These are phyloP conservation scores for Pachycephus smyrnensis DNA, from an alignment of 2,888 invertebrate genomes.

Conservation along the genomic window DNA sequence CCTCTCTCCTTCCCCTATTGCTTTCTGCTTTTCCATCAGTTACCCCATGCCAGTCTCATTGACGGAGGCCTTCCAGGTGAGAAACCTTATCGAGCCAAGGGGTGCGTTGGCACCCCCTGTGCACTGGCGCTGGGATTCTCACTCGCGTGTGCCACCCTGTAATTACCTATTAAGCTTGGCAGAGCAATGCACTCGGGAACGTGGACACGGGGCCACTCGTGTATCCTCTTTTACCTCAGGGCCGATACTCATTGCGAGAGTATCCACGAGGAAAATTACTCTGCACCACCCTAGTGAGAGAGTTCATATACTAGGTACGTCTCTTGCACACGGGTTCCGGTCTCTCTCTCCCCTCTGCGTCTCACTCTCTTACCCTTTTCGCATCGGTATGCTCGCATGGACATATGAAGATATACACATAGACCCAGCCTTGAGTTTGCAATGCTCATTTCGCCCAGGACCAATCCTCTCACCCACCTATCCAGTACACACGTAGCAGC, in stretches of 20 bases:
- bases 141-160: slow-evolving; percentile 27
- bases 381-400: neutral
- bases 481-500: neutral
- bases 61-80: neutral
- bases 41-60: neutral
- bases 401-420: neutral
- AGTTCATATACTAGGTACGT: neutral
- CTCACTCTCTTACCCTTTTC: too few species aligned
- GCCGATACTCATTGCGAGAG: neutral
- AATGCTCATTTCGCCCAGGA: neutral
- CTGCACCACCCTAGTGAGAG: neutral
- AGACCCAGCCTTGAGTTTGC: neutral
- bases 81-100: neutral
- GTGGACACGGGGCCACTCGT: neutral
- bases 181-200: slow-evolving; percentile 17
- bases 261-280: neutral
- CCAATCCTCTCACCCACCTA: neutral
- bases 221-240: neutral
- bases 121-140: slow-evolving; percentile 1
- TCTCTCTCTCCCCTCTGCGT: neutral
- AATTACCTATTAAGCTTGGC: slow-evolving; percentile 39
- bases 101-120: neutral
- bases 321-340: neutral
- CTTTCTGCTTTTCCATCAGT: neutral
- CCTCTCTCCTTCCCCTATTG: slow-evolving; percentile 7